Conservation (phyloP, 2,113 vertebrate species). For the Cranoglanis bouderius region DNA sequence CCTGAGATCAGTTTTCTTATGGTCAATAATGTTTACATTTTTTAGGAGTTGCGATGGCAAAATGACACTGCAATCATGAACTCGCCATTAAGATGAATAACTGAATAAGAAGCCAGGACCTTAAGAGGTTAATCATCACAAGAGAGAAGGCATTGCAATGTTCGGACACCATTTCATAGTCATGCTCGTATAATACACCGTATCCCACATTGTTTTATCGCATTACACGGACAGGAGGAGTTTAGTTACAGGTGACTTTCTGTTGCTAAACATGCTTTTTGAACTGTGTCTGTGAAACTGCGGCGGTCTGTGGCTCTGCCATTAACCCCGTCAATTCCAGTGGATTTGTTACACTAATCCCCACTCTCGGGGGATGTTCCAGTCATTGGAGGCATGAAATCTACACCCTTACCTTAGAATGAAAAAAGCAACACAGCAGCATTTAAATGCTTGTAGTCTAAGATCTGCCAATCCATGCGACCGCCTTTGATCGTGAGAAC, state of each 20-base stretch:
- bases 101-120: not conserved
- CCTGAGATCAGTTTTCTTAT: no score
- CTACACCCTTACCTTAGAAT: constrained; percentile 32
- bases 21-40: no score
- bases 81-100: not conserved
- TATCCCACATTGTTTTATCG: not conserved
- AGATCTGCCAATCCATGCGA: constrained; percentile 10
- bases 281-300: not conserved
- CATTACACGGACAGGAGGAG: not conserved
- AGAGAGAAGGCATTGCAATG: not conserved
- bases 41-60: no score
- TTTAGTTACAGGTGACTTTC: constrained; percentile 40
- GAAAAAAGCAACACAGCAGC: constrained; percentile 21
- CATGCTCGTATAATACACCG: not conserved
- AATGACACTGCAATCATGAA: not conserved
- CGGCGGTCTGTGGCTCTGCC: not conserved
- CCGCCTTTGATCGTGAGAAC: constrained; percentile 40
- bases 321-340: constrained; percentile 33
- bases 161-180: not conserved
- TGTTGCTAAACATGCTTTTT: constrained; percentile 11
- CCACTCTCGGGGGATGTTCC: constrained; percentile 39
- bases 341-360: constrained; percentile 49
- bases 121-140: not conserved
- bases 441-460: constrained; percentile 28
- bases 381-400: constrained; percentile 47